phyloP scores from a whole-genome alignment of 64 coral and sea anemone species.

The Montipora cactus region DNA sequence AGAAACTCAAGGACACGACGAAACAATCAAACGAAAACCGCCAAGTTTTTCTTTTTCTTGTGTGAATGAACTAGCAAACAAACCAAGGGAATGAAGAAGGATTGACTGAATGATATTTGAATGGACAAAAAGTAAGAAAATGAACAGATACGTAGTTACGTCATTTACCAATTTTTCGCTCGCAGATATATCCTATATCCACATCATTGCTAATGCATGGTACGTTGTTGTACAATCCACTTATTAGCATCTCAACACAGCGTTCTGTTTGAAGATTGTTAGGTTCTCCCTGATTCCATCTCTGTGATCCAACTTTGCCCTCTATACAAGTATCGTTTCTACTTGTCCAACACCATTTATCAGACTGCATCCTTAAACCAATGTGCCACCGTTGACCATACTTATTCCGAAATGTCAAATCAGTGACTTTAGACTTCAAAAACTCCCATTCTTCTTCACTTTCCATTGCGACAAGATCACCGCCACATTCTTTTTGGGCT shows the following conservation, averaged over 20 bases:
- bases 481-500: too few relatives aligned
- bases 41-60: too few relatives aligned
- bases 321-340: not conserved
- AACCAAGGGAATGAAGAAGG: too few relatives aligned
- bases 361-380: not conserved
- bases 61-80: too few relatives aligned
- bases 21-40: too few relatives aligned
- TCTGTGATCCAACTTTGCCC: not conserved
- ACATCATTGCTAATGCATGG: not conserved
- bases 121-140: too few relatives aligned
- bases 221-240: not conserved
- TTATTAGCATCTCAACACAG: not conserved
- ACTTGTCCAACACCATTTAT: not conserved
- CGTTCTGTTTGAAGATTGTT: not conserved
- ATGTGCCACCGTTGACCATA: not conserved
- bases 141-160: not conserved
- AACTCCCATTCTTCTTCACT: not conserved
- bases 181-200: not conserved
- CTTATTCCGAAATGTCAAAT: not conserved
- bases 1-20: too few relatives aligned
- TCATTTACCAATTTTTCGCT: not conserved
- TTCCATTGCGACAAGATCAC: not conserved
- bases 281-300: not conserved
- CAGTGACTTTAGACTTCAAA: not conserved
- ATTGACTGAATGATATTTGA: too few relatives aligned